Conservation (phyloP, 2,888 invertebrate genomes). For the Drosophila nigritarsus region DNA sequence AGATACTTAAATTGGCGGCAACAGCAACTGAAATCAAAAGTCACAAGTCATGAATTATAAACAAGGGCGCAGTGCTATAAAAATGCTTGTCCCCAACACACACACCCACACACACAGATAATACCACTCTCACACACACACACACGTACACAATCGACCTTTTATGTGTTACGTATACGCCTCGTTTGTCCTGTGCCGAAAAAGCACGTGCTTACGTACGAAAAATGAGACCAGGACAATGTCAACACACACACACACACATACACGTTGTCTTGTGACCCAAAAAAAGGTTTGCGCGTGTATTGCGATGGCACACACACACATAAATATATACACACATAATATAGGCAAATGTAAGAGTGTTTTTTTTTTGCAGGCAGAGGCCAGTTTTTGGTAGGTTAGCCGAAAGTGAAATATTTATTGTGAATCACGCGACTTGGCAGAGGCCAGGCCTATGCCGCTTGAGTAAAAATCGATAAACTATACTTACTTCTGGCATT, state of each 20-base stretch:
- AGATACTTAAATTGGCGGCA: conserved; percentile 44
- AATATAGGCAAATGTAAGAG: conserved; percentile 17
- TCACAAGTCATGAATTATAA: conserved; percentile 60
- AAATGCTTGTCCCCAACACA: conserved; percentile 7
- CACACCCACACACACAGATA: not conserved
- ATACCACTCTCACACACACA: conserved; percentile 2
- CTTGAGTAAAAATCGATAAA: conserved; percentile 69
- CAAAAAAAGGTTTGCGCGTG: conserved; percentile 66
- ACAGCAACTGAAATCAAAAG: conserved; percentile 62
- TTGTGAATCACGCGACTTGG: conserved; percentile 79
- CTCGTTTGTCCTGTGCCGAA: conserved; percentile 57
- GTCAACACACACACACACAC: conserved; percentile 70
- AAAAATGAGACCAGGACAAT: conserved; percentile 77
- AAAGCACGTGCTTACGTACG: conserved; percentile 72
- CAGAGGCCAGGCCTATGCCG: conserved; percentile 37
- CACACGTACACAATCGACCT: conserved; percentile 16
- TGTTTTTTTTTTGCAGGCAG: conserved; percentile 11
- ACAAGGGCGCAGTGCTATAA: conserved; percentile 48
- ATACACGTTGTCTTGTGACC: conserved; percentile 71
- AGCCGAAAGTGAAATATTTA: conserved; percentile 64
- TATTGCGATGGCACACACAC: conserved; percentile 11
- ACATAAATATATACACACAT: conserved; percentile 1
- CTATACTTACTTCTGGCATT: conserved; percentile 70
- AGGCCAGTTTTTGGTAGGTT: conserved; percentile 21
- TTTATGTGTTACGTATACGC: conserved; percentile 68